A percentile compares a stretch with the other conserved stretches of the same genome.
phyloP scores from a whole-genome alignment of 2,113 vertebrate genomes.

The Sarotherodon lohbergeri region DNA sequence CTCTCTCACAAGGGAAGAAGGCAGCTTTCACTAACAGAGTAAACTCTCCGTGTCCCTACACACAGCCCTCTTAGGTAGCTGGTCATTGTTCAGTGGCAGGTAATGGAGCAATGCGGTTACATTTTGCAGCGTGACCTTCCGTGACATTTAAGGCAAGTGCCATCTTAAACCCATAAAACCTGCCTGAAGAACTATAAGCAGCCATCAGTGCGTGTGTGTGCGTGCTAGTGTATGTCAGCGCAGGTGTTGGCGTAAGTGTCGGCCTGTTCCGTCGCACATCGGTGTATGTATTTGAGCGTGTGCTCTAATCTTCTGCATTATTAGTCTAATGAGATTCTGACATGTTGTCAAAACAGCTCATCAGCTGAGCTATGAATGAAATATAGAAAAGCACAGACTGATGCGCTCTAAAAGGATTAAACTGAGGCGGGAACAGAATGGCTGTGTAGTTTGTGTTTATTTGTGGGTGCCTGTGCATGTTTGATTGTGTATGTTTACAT shows the following conservation, averaged over 20 bases:
- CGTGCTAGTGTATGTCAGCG: background rate
- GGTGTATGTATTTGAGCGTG: background rate
- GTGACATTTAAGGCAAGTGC: slow-evolving; percentile 52
- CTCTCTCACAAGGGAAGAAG: background rate
- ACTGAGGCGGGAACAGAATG: slow-evolving; percentile 18
- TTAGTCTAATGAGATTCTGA: slow-evolving; percentile 62
- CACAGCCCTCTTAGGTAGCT: slow-evolving; percentile 16
- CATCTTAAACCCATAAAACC: slow-evolving; percentile 43
- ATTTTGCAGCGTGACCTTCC: slow-evolving; percentile 52
- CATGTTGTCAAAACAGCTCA: slow-evolving; percentile 67
- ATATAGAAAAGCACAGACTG: slow-evolving; percentile 54
- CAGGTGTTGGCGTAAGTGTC: background rate
- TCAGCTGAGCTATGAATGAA: slow-evolving; percentile 58
- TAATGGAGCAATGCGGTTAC: slow-evolving; percentile 35
- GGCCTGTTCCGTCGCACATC: background rate
- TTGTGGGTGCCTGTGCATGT: background rate
- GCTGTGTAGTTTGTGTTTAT: slow-evolving; percentile 5
- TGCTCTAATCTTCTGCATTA: slow-evolving; percentile 48
- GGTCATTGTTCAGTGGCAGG: slow-evolving; percentile 31
- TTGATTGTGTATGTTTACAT: background rate
- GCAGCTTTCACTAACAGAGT: slow-evolving; percentile 3
- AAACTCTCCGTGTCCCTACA: slow-evolving; percentile 10
- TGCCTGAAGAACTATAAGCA: slow-evolving; percentile 2
- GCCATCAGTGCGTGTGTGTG: background rate
- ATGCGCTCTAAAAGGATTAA: slow-evolving; percentile 51